Conservation (phyloP, 1,140 invertebrate species). For the Drosophila sechellia region DNA sequence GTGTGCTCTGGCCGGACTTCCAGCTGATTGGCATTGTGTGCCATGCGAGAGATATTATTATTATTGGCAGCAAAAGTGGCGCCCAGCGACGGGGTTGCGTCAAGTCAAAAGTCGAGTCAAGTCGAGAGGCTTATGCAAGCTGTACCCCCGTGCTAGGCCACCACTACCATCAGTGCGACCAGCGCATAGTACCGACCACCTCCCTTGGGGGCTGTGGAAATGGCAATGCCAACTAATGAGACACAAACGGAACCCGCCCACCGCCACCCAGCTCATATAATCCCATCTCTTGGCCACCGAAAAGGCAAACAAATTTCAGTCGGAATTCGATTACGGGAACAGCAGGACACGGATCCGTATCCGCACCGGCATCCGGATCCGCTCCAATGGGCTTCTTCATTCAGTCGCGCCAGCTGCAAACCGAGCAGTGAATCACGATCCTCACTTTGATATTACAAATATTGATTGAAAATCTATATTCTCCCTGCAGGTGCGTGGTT, state of each 20-base stretch:
- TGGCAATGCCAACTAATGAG: conserved; percentile 77
- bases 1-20: conserved; percentile 10
- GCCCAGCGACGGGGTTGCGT: conserved; percentile 58
- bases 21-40: conserved; percentile 63
- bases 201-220: conserved; percentile 42
- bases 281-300: conserved; percentile 73
- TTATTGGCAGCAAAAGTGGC: conserved; percentile 76
- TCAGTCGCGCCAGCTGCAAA: conserved; percentile 58
- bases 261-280: conserved; percentile 52
- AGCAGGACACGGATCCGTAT: conserved; percentile 37
- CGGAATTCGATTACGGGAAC: conserved; percentile 65
- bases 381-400: conserved; percentile 70
- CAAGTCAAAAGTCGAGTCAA: conserved; percentile 65
- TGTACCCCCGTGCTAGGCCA: neutral
- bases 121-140: conserved; percentile 73
- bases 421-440: conserved; percentile 60
- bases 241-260: conserved; percentile 32
- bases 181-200: neutral
- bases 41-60: conserved; percentile 61
- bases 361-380: neutral
- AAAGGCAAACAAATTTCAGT: conserved; percentile 67
- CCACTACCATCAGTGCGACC: no score
- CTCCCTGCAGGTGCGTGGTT: conserved; percentile 86
- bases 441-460: neutral
- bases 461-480: neutral